Evolutionary conservation across 2,888 invertebrate genomes (phyloP), one percentile per base, ranked within the genome.

Genomic region (Drosophila parthenogenetica): DNA sequence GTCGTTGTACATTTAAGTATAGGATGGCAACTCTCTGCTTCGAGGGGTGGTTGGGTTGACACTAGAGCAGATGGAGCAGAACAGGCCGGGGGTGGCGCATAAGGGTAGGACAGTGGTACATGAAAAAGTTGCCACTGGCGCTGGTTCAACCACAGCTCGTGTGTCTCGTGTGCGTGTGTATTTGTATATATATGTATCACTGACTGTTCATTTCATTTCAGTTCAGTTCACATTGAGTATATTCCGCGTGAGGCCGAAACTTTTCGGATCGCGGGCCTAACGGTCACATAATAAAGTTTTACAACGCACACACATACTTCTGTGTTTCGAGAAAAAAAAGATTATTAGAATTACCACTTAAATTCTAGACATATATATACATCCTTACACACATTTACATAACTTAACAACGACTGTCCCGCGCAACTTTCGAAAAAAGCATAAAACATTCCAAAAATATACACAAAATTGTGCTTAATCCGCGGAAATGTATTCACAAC

Each of bases 151-250:
- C 35, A 58, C 48, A 53, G 48, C 53, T 67, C 59, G 67, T 76
- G 32, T 35, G 35, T 11, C 13, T 35, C 35, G 13, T 35, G 11
- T 35, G 35, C n/a, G n/a, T 35, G 35, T 35, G 4, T 35, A 3
- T 35, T 1, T 62, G 66, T 67, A 64, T 73, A 59, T 77, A 50
- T 29, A 29, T 29, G 8, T 29, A 29, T 29, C 8, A 29, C 8
- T 67, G 50, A 35, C 51, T 73, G 70, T 82, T 74, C 59, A 65
- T 42, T 80, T 81, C 61, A 67, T 58, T 68, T 78, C 73, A 78
- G 84, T 82, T 84, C 73, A 78, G 84, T 82, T 84, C 58, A 65
- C 73, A 79, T 85, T 84, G 63, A 71, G 62, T 71, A 78, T 73
- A 87, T 71, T 82, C 74, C 72, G 82, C 67, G 78, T 70, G 50